Evolutionary conservation across 2,888 invertebrate genomes (phyloP).

Genomic region (Clivina fossor): DNA sequence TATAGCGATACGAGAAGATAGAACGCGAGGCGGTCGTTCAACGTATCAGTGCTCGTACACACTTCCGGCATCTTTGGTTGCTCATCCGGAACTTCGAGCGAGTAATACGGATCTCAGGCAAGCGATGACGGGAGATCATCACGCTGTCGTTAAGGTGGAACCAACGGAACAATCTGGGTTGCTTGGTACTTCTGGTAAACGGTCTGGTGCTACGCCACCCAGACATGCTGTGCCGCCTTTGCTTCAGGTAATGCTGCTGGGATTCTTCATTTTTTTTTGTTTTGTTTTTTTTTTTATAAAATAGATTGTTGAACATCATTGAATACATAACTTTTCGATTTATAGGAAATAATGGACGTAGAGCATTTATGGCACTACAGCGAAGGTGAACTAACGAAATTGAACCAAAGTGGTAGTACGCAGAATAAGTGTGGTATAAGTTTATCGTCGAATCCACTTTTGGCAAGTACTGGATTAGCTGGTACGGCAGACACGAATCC

Average conservation of each 20-base stretch:
- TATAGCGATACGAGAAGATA: constrained; percentile 87
- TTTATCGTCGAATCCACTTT: constrained; percentile 57
- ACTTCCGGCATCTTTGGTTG: constrained; percentile 66
- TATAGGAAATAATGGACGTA: constrained; percentile 92
- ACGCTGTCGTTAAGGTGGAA: constrained; percentile 56
- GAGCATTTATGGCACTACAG: constrained; percentile 95
- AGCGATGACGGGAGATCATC: constrained; percentile 45
- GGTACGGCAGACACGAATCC: constrained; percentile 67
- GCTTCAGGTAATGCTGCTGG: constrained; percentile 61
- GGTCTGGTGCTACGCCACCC: constrained; percentile 38
- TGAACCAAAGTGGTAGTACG: constrained; percentile 51
- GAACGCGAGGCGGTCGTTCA: constrained; percentile 92
- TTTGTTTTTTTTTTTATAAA: not conserved
- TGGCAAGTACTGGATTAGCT: constrained; percentile 58
- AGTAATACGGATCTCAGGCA: constrained; percentile 52
- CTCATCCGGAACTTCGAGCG: constrained; percentile 54
- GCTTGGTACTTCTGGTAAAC: constrained; percentile 44
- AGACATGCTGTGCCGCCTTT: constrained; percentile 61
- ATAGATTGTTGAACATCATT: not conserved
- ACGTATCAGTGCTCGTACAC: constrained; percentile 95
- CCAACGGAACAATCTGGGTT: constrained; percentile 52
- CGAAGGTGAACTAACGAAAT: constrained; percentile 73
- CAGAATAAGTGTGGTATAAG: constrained; percentile 52
- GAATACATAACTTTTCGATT: not conserved
- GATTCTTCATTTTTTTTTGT: too few species aligned